Evolutionary conservation across 2,113 vertebrate genomes (phyloP), one percentile per base, ranked within the genome.

Genomic region (Phocoena phocoena): DNA sequence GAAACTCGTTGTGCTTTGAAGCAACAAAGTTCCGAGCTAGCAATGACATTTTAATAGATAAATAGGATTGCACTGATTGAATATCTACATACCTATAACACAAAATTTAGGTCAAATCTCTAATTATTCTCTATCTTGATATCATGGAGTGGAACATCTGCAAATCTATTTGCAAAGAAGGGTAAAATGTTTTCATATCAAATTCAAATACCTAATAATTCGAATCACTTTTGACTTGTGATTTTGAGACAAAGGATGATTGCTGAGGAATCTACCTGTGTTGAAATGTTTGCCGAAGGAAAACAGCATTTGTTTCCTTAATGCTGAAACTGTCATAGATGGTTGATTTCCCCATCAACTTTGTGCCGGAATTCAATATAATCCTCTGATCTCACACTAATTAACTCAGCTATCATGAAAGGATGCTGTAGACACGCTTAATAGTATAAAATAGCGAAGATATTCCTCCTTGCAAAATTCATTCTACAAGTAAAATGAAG

Each of bases 251-350:
- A 25, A 12, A 41, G 58, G 47, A 33, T 5, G 31, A 50, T 14
- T 9, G 4, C 0, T 0, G 77, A 31, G 33, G 88, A 79, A 7
- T 23, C 83, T 14, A 8, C 73, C 8, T 81, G n/a, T 23, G 33
- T 10, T n/a, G 65, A 58, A 58, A 65, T 20, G 26, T 93, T 89
- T 67, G 90, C 83, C 38, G 73, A 53, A 85, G 36, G 71, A 91
- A 91, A 90, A 84, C 2, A 2, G 4, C 2, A 1, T 70, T 58
- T 41, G 62, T 71, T 36, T 65, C 9, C 38, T 1, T 84, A 9
- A 33, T 0, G n/a, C 11, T 8, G 71, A 62, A 63, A 10, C 18
- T 12, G 44, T 58, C 77, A 26, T 2, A 26, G 80, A 25, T 2
- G 21, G 20, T 2, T 47, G 41, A 36, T 74, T 28, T 71, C n/a